Percentiles rank a stretch among this genome's conserved stretches.
Conservation (phyloP, 2,113 vertebrate species). For the Prolemur simus region DNA sequence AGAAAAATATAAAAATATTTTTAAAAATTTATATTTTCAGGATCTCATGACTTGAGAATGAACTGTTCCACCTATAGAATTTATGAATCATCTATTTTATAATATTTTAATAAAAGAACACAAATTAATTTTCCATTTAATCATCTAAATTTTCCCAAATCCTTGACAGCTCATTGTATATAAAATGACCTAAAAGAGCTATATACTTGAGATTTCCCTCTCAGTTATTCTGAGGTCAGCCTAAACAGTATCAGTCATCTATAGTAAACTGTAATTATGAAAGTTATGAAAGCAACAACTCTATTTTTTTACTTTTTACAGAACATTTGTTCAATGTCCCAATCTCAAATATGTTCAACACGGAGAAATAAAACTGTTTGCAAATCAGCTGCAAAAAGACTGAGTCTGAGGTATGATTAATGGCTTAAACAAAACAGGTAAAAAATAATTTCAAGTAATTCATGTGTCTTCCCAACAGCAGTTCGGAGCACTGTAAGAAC, state of each 20-base stretch:
- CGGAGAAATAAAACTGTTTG: neutral
- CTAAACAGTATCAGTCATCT: neutral
- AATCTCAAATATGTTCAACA: neutral
- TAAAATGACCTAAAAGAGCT: neutral
- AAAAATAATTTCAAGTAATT: neutral
- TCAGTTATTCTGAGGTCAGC: neutral
- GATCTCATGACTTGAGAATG: neutral
- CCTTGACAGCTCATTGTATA: neutral
- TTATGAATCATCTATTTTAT: neutral
- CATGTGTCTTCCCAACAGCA: neutral
- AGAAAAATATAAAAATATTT: neutral
- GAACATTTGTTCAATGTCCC: neutral
- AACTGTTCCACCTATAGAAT: neutral
- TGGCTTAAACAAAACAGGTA: neutral
- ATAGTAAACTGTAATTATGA: neutral
- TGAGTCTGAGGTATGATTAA: neutral
- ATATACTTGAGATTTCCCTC: neutral
- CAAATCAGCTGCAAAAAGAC: neutral
- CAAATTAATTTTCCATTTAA: constrained; percentile 10
- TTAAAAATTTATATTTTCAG: neutral
- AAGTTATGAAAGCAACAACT: neutral
- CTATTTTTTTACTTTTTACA: neutral
- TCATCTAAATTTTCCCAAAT: neutral
- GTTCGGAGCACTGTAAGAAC: neutral
- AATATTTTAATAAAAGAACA: constrained; percentile 11